A percentile compares a stretch with the other conserved stretches of the same genome.
Conservation (phyloP, 2,113 vertebrate genomes). For the Apteryx mantelli region DNA sequence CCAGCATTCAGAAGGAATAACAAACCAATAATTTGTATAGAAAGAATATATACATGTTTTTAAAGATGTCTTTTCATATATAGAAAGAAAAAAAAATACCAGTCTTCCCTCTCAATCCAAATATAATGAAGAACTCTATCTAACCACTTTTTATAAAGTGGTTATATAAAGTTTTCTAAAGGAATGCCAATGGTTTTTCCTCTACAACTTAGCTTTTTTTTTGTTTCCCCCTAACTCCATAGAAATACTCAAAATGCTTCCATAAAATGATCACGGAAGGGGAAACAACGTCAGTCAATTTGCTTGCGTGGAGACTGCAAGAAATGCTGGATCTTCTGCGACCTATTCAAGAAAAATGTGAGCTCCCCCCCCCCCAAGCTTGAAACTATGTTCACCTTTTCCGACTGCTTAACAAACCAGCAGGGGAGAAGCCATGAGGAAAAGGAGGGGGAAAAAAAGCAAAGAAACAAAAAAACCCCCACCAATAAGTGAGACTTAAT, state of each 20-base stretch:
- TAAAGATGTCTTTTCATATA: background rate
- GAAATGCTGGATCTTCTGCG: background rate
- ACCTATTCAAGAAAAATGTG: constrained; percentile 27
- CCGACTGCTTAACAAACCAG: accelerated
- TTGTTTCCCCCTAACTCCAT: background rate
- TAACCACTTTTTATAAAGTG: background rate
- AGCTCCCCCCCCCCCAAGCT: background rate
- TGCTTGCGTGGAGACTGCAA: background rate
- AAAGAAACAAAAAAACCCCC: too few species aligned
- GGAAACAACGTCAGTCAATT: constrained; percentile 29
- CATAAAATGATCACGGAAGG: background rate
- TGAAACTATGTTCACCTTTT: accelerated
- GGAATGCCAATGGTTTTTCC: background rate
- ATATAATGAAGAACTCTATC: background rate
- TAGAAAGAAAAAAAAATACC: accelerated
- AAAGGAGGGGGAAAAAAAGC: too few species aligned
- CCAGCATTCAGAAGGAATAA: background rate
- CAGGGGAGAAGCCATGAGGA: background rate
- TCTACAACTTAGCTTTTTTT: background rate
- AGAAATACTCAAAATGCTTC: constrained; percentile 44
- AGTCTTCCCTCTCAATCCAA: background rate
- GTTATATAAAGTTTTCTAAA: background rate
- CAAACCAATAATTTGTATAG: background rate
- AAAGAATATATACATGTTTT: background rate
- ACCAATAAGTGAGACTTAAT: background rate